Conservation (phyloP, 2,888 invertebrate species). For the Lithophane socia region DNA sequence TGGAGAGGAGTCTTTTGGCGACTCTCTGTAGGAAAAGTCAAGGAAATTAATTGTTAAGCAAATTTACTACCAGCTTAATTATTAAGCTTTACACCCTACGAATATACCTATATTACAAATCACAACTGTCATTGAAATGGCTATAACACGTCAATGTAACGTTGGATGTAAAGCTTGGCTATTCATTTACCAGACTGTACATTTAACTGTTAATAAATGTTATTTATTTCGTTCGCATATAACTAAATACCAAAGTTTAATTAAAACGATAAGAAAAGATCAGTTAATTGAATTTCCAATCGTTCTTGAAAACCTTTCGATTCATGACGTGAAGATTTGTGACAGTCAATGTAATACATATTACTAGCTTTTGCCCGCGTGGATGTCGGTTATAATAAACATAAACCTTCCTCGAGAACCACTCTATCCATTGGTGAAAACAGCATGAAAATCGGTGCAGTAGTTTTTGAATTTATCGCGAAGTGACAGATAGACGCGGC, state of each 20-base stretch:
- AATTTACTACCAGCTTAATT: too few species aligned
- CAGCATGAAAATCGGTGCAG: too few species aligned
- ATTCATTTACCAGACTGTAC: neutral
- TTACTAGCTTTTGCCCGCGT: too few species aligned
- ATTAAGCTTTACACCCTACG: too few species aligned
- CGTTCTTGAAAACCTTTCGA: neutral
- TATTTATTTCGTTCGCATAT: neutral
- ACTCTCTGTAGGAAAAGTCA: neutral
- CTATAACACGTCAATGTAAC: neutral
- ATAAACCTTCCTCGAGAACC: too few species aligned
- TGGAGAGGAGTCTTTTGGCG: too few species aligned
- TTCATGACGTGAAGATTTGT: neutral
- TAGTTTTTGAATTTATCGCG: too few species aligned
- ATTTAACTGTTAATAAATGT: neutral
- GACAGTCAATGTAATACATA: neutral
- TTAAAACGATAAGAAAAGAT: neutral
- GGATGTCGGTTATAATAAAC: too few species aligned
- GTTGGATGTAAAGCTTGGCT: neutral
- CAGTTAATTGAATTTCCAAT: neutral
- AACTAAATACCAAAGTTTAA: neutral
- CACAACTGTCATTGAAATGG: neutral
- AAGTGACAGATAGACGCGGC: too few species aligned
- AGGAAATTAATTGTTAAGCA: neutral
- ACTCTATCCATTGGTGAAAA: too few species aligned
- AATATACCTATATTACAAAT: neutral